Base-by-base conservation (phyloP, 2,113 vertebrate species). In the Callorhinus ursinus region DNA sequence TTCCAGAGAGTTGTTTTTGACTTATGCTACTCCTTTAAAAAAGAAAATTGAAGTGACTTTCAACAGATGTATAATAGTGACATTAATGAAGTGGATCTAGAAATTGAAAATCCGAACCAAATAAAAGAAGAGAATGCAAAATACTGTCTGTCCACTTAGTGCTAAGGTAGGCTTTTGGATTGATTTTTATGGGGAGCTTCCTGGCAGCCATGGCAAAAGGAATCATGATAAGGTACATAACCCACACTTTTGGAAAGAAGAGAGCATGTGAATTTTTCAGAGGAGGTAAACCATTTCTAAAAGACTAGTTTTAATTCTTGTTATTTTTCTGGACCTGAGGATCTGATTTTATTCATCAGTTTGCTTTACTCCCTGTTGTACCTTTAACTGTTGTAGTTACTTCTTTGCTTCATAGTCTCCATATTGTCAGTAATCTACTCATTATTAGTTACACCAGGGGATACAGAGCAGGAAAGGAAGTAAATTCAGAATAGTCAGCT, bases 51-150 rank as follows among this genome's bases (percentile, higher is more conserved):
- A 93, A 95, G 49, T 83, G 55, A 69, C 59, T 83, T 93, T 77
- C n/a, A 95, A 53, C 9, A 94, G 79, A 63, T 76, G 9, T 63
- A 1, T 42, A 61, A 51, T 22, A 77, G 18, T 71, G 51, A 36
- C 57, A 13, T 84, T 49, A 63, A 31, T 87, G 31, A 77, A 22
- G 16, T 88, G 42, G 72, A 36, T 79, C 39, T 90, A 81, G 53
- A 90, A 90, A 88, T 49, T 71, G 67, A 94, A 86, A 77, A 76
- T 46, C 51, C 42, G 51, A 93, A 81, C 14, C 21, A 46, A 63
- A 51, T 39, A 84, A 92, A 94, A 19, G 33, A 83, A 88, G 28
- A 65, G 8, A 61, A 89, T 74, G 42, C 36, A 69, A 86, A 87
- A 77, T 74, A 18, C 24, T 55, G 5, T 28, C 7, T 49, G 14